Evolutionary conservation across 1,140 invertebrate genomes (phyloP), one percentile per base, ranked within the genome.

Genomic region (Pectinophora gossypiella): DNA sequence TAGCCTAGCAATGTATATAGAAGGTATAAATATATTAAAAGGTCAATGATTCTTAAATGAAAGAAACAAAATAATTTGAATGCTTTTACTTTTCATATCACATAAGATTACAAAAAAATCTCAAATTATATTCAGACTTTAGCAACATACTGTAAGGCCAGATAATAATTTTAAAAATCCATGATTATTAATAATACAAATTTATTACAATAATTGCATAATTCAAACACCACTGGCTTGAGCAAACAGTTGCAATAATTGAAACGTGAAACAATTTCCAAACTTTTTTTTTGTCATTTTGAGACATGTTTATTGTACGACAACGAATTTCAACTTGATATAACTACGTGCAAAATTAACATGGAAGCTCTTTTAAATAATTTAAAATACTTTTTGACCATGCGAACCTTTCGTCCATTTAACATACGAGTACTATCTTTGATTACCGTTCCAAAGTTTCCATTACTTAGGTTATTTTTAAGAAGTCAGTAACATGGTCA

Each of bases 31-130:
- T 44, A 44, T 20, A 44, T 40, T 40, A 40, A 64, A 56, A 58
- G 42, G 43, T 44, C 47, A 61, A 48, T n/a, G n/a, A n/a, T 54
- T 40, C 40, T 18, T 51, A 68, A 64, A 75, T 68, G 61, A 73
- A 80, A 77, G 64, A 71, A 75, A 71, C 51, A 48, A 62, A 57
- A 65, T 48, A 48, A 62, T 70, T 75, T 74, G 44, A 76, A 72
- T 65, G 57, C 59, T 64, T 85, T 84, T 83, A 79, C 76, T 80
- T 75, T 68, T 63, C 47, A 72, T 83, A 80, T 79, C 80, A 84
- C 71, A 80, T 71, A 55, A 50, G 57, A 72, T 70, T 78, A 82
- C 72, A 85, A 43, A 61, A n/a, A 75, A 72, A 77, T 69, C 56
- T 77, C 65, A 62, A 78, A 74, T 60, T 61, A 64, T 67, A 69